A percentile compares a stretch with the other conserved stretches of the same genome.
These are phyloP conservation scores for Dilophus febrilis DNA, from an alignment of 2,888 invertebrate genomes.

Conservation along the genomic window DNA sequence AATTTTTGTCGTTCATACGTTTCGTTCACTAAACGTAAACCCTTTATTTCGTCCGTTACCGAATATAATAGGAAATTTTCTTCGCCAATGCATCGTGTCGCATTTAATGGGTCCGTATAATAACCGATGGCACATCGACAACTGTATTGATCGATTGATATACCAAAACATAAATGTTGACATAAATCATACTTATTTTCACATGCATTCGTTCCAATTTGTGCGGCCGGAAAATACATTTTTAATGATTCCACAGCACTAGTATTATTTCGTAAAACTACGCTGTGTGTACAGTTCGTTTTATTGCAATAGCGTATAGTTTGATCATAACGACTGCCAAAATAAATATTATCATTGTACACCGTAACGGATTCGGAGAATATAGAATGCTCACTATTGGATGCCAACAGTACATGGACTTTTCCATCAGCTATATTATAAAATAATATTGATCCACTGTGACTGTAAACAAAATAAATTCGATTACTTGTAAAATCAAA, in stretches of 20 bases:
- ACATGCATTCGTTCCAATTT: constrained; percentile 41
- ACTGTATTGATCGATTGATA: constrained; percentile 33
- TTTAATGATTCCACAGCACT: constrained; percentile 43
- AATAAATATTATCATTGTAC: constrained; percentile 44
- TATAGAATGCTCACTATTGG: neutral
- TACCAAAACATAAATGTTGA: constrained; percentile 58
- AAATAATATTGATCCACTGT: constrained; percentile 41
- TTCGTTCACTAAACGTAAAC: constrained; percentile 33
- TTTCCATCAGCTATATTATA: constrained; percentile 33
- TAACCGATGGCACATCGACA: constrained; percentile 69
- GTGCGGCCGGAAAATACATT: constrained; percentile 51
- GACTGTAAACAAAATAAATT: constrained; percentile 53
- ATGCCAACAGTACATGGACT: constrained; percentile 10
- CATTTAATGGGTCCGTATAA: constrained; percentile 33
- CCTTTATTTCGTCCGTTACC: constrained; percentile 58
- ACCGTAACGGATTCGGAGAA: constrained; percentile 37
- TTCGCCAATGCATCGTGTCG: constrained; percentile 35
- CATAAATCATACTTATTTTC: constrained; percentile 39
- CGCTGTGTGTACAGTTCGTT: constrained; percentile 32
- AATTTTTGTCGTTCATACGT: constrained; percentile 28
- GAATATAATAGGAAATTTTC: constrained; percentile 63
- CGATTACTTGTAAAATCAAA: constrained; percentile 40
- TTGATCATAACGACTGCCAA: constrained; percentile 45
- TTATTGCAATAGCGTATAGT: constrained; percentile 46
- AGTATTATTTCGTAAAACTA: constrained; percentile 40